Conservation (phyloP, 2,888 invertebrate species). For the Pomacea canaliculata region DNA sequence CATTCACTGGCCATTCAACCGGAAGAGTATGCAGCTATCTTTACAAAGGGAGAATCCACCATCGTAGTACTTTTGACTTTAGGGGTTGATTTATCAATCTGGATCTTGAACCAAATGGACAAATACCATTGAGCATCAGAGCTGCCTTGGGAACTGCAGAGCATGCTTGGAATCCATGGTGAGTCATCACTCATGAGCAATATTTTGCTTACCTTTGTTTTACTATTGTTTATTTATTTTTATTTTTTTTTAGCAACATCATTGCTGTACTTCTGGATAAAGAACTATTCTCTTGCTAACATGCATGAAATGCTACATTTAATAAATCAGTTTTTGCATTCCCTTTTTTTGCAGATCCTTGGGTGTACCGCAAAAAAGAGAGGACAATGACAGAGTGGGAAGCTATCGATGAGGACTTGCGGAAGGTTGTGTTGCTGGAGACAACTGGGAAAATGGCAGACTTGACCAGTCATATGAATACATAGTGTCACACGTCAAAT, state of each 20-base stretch:
- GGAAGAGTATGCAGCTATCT: slow-evolving; percentile 26
- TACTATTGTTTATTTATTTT: too few relatives aligned
- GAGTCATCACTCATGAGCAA: background rate
- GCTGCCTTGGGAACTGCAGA: slow-evolving; percentile 38
- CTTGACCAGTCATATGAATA: slow-evolving; percentile 45
- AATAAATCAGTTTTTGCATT: background rate
- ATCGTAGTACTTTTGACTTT: slow-evolving; percentile 42
- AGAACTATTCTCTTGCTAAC: background rate
- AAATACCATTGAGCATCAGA: slow-evolving; percentile 31
- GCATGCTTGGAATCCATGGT: slow-evolving; percentile 53
- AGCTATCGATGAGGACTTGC: slow-evolving; percentile 35
- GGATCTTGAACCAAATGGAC: slow-evolving; percentile 33
- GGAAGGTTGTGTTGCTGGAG: slow-evolving; percentile 46
- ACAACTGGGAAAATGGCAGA: slow-evolving; percentile 51
- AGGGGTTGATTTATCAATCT: slow-evolving; percentile 40
- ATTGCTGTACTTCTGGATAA: background rate
- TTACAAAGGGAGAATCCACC: slow-evolving; percentile 36
- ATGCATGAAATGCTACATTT: background rate
- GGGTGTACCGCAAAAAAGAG: slow-evolving; percentile 38
- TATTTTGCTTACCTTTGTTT: too few relatives aligned
- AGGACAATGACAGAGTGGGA: slow-evolving; percentile 42
- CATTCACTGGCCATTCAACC: slow-evolving; percentile 33
- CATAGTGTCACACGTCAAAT: slow-evolving; percentile 55
- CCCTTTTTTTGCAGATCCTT: background rate
- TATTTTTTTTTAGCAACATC: too few relatives aligned